Evolutionary conservation across 1,140 invertebrate species (phyloP).

Genomic region (Macrotrachela quadricornifera): DNA sequence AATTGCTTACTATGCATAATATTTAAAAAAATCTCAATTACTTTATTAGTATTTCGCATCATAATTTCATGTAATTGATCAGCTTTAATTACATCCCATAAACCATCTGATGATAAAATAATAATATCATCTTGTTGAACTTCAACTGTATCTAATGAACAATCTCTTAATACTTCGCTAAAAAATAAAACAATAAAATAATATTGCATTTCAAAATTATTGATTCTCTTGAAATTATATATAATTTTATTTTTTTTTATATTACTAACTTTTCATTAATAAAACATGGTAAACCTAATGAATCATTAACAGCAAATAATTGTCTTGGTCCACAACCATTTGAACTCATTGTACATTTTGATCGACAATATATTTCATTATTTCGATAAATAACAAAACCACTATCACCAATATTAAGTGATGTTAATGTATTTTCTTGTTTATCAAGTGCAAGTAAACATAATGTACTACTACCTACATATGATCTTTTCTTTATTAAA

Average conservation of each 20-base stretch:
- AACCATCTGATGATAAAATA: constrained; percentile 4
- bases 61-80: constrained; percentile 1
- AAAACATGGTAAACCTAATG: too few species aligned
- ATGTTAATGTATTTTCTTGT: not conserved
- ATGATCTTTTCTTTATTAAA: not conserved
- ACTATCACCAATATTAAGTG: constrained; percentile 8
- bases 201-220: not conserved
- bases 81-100: constrained; percentile 3
- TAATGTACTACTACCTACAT: constrained; percentile 1
- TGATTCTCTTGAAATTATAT: too few species aligned
- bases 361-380: not conserved
- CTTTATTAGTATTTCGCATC: not conserved
- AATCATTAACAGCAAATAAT: too few species aligned
- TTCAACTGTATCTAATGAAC: not conserved
- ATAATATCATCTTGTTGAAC: constrained; percentile 8
- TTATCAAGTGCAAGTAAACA: constrained; percentile 7
- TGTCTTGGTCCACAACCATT: too few species aligned
- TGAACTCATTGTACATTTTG: not conserved
- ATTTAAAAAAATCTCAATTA: not conserved
- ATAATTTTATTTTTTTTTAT: too few species aligned
- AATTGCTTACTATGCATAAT: not conserved
- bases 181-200: not conserved
- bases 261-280: too few species aligned
- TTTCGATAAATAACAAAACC: constrained; percentile 4
- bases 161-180: constrained; percentile 5